phyloP scores from a whole-genome alignment of 2,888 invertebrate genomes.

The Scaptomyza tumidula region DNA sequence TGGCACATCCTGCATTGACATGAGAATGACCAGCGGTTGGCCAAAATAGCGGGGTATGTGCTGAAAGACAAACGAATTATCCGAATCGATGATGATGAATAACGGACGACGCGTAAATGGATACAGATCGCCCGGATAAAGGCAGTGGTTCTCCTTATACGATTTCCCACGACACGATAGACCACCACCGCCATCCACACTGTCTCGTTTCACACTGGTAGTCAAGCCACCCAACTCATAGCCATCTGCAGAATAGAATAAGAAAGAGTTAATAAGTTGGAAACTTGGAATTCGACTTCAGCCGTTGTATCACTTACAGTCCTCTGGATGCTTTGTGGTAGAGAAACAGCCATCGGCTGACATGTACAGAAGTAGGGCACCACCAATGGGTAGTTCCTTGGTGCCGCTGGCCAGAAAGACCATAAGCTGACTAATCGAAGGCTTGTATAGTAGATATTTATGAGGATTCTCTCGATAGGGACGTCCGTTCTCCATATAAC shows the following conservation, averaged over 20 bases:
- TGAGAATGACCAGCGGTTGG: constrained; percentile 95
- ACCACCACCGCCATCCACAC: constrained; percentile 84
- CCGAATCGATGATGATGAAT: constrained; percentile 97
- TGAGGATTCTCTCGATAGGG: constrained; percentile 95
- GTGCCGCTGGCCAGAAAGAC: constrained; percentile 96
- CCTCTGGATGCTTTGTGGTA: constrained; percentile 93
- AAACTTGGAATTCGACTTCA: not conserved
- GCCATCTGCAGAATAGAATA: constrained; percentile 87
- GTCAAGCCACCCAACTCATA: constrained; percentile 96
- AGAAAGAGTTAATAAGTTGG: not conserved
- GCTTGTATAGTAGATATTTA: constrained; percentile 98
- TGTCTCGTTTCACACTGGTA: constrained; percentile 94
- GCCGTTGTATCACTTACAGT: constrained; percentile 88
- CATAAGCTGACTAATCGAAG: constrained; percentile 96
- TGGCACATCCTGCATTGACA: constrained; percentile 97
- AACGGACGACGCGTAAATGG: constrained; percentile 96
- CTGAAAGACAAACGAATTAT: constrained; percentile 96
- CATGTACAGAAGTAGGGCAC: constrained; percentile 95
- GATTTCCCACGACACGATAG: constrained; percentile 84
- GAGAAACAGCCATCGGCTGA: constrained; percentile 96
- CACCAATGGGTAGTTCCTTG: constrained; percentile 96
- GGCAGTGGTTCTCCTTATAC: constrained; percentile 89
- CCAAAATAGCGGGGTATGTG: constrained; percentile 96
- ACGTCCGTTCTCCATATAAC: constrained; percentile 90
- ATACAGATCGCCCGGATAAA: constrained; percentile 97